Base-by-base conservation (phyloP, 1,140 invertebrate genomes). In the Phthorimaea operculella region DNA sequence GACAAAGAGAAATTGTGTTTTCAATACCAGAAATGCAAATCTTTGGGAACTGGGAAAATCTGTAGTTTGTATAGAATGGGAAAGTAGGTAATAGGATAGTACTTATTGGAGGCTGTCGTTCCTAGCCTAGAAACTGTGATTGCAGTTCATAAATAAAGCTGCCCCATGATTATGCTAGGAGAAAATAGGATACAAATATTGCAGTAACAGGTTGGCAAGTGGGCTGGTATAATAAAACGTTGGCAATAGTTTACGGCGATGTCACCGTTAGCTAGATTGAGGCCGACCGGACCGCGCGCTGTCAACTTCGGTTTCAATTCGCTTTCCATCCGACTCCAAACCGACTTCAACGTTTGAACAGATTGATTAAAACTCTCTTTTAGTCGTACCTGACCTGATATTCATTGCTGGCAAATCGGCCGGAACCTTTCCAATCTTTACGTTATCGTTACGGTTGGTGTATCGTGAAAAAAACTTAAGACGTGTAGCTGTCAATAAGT, bases 321-420 rank as follows among this genome's bases (percentile, higher is more conserved):
- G 68, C 64, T 76, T 76, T 74, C 70, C 68, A 70, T 66, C 70
- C 56, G 42, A 48, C 49, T 54, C 17, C 42, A 36, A 52, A 18
- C 48, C 21, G 58, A 54, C 55, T 60, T 54, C 15, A 57, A 58
- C 64, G 55, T 67, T 67, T 64, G 59, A 59, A 55, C n/a, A 57
- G 54, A 44, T 42, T 33, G 45, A 55, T 60, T 57, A 50, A 61
- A 63, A 70, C 14, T 47, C 44, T 15, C 44, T n/a, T 47, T 8
- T 16, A 62, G 48, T 54, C 48, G 44, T 28, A 28, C 21, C 21
- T 49, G 54, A 52, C 49, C 54, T 53, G 42, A 52, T 12, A 49
- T 58, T 58, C 28, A 44, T 51, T 44, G 33, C 42, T 58, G 50
- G 42, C 47, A 42, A n/a, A 51, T 58, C 44, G 21, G 21, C 21